Base-by-base conservation (phyloP, 2,797 vertebrate genomes). In the Netta rufina region DNA sequence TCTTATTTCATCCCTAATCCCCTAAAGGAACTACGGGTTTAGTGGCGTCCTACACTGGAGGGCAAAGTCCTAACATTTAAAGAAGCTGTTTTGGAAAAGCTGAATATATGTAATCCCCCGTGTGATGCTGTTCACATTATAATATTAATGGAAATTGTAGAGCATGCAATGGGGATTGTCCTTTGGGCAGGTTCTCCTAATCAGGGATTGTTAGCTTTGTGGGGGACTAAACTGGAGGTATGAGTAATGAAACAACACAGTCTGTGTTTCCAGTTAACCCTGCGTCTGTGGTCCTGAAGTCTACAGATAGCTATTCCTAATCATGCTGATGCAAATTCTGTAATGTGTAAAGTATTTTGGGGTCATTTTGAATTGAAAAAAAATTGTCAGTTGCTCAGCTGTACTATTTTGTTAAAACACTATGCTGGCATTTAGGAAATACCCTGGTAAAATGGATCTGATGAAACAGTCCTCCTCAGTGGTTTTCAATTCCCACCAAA, bases 131-230 rank as follows among this genome's bases (percentile, higher is more conserved):
- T 36, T 60, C 21, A 3, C 4, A 2, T 19, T 3, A 30, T 32
- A 43, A 4, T 13, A 45, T 11, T 0, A 0, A 30, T 6, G 43
- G 43, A 24, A 28, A 13, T 3, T 1, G 20, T 65, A 79, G 43
- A 51, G 49, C 39, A 1, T 16, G 28, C 1, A 1, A 6, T 0
- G 0, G 17, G 20, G 27, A 1, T 8, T 84, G 57, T 66, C n/a
- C 62, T 92, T 41, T 3, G 17, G 70, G n/a, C 62, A 8, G 6
- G 5, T 62, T 86, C 56, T 45, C 39, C 41, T 49, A 8, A 8
- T 67, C 38, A 65, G n/a, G 41, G 66, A 0, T 47, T 45, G 0
- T 0, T 22, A 54, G 15, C 69, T 85, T 71, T 61, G 2, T 5
- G 41, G 71, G 45, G 61, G 82, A 13, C 57, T 74, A 72, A 32